Evolutionary conservation across 2,113 vertebrate genomes (phyloP).

Genomic region (Pteronura brasiliensis): DNA sequence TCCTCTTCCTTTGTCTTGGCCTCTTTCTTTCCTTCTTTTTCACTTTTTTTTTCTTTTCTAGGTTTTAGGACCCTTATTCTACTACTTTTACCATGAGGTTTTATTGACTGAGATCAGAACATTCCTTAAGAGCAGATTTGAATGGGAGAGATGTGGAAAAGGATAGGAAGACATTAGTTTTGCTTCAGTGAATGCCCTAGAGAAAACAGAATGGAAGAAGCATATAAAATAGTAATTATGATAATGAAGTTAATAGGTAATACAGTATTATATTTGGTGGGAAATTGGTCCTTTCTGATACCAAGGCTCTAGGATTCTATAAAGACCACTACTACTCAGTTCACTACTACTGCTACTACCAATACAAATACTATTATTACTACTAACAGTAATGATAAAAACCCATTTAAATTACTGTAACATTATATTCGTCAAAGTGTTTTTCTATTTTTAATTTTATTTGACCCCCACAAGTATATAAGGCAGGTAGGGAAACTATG

Average conservation of each 20-base stretch:
- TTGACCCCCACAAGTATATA: not conserved
- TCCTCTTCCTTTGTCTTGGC: not conserved
- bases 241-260: not conserved
- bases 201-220: not conserved
- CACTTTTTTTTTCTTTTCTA: not conserved
- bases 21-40: not conserved
- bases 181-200: not conserved
- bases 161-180: not conserved
- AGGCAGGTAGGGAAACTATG: not conserved
- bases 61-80: not conserved
- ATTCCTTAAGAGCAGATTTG: constrained; percentile 9
- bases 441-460: not conserved
- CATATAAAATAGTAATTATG: not conserved
- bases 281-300: not conserved
- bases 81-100: not conserved
- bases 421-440: not conserved
- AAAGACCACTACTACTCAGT: not conserved
- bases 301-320: not conserved
- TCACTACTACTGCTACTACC: no score
- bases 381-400: not conserved
- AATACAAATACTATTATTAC: not conserved
- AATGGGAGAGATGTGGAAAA: not conserved
- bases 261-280: not conserved
- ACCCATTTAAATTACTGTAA: not conserved
- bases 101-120: not conserved